Percentiles rank a stretch among this genome's conserved stretches.
Evolutionary conservation across 2,797 vertebrate species (phyloP).

Genomic region (Poecile montanus): DNA sequence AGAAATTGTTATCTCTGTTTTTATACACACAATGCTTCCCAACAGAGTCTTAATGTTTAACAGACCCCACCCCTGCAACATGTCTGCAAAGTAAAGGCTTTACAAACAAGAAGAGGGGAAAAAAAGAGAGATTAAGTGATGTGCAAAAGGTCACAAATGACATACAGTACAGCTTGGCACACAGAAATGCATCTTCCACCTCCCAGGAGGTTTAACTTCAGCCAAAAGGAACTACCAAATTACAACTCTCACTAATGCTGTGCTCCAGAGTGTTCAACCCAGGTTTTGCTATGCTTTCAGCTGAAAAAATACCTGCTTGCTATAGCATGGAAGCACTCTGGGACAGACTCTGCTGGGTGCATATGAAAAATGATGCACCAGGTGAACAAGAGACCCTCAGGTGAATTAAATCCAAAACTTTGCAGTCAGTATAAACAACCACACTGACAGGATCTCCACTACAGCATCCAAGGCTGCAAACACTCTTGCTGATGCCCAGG

Average conservation of each 20-base stretch:
- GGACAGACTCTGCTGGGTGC: not conserved
- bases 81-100: not conserved
- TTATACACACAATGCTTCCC: not conserved
- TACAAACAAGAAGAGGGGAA: not conserved
- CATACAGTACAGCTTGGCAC: accelerated
- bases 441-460: not conserved
- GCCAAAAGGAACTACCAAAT: not conserved
- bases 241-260: not conserved
- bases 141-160: not conserved
- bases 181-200: not conserved
- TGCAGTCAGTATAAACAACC: not conserved
- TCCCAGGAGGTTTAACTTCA: not conserved
- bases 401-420: not conserved
- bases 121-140: not conserved
- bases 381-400: not conserved
- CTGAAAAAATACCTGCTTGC: not conserved
- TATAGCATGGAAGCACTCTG: not conserved
- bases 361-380: not conserved
- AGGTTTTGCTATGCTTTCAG: not conserved
- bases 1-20: not conserved
- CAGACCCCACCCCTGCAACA: not conserved
- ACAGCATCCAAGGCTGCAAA: not conserved
- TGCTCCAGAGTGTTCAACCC: not conserved
- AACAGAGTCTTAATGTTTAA: not conserved
- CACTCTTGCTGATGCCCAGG: not conserved